These are phyloP conservation scores for Mizuhopecten yessoensis DNA, from an alignment of 1,140 invertebrate genomes.

Conservation along the genomic window DNA sequence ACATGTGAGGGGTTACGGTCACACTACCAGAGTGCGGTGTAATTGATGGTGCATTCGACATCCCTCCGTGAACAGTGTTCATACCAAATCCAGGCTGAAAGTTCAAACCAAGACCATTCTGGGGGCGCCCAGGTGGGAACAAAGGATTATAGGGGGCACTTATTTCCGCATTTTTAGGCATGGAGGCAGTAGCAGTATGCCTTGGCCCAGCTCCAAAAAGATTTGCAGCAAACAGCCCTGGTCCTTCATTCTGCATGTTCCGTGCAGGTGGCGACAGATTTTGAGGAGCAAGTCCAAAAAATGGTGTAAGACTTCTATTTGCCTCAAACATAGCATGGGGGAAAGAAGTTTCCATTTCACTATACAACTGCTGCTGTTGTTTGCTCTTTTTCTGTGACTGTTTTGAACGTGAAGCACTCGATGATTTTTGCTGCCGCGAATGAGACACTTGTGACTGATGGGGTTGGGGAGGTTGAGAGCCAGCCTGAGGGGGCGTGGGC, in stretches of 20 bases:
- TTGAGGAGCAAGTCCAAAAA: conserved; percentile 77
- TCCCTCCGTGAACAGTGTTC: conserved; percentile 80
- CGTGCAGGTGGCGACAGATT: conserved; percentile 77
- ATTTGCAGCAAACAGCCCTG: conserved; percentile 78
- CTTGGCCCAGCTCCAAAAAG: conserved; percentile 75
- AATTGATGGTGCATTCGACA: conserved; percentile 73
- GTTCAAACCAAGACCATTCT: conserved; percentile 82
- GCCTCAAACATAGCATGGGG: conserved; percentile 79
- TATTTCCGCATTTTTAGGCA: conserved; percentile 77
- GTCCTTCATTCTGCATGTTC: conserved; percentile 75
- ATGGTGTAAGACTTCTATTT: conserved; percentile 79
- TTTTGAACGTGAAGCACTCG: conserved; percentile 57
- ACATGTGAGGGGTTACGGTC: conserved; percentile 80
- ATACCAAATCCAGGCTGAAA: conserved; percentile 83
- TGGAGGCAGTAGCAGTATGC: conserved; percentile 70
- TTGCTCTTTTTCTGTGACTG: conserved; percentile 73
- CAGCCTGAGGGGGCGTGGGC: neutral
- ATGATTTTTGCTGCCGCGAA: conserved; percentile 53
- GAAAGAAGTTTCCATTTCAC: conserved; percentile 71
- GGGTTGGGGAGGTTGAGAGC: conserved; percentile 42
- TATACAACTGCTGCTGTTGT: conserved; percentile 56
- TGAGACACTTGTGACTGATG: conserved; percentile 43
- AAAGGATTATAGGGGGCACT: conserved; percentile 80
- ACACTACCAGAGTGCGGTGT: conserved; percentile 79
- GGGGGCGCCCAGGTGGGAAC: conserved; percentile 78